A percentile compares a stretch with the other conserved stretches of the same genome.
phyloP scores from a whole-genome alignment of 2,888 invertebrate species.

The Phortica magna region DNA sequence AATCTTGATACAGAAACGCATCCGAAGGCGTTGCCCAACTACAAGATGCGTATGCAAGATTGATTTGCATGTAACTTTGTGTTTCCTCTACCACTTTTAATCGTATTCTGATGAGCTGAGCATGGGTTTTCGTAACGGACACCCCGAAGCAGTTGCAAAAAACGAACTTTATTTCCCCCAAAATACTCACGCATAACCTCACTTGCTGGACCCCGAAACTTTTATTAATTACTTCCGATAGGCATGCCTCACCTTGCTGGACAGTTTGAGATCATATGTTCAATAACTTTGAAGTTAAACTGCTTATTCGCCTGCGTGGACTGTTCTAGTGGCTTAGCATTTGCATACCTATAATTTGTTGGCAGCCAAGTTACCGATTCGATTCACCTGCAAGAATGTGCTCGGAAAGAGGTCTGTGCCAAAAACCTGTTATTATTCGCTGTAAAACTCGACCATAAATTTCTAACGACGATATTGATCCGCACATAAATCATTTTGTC shows the following conservation, averaged over 20 bases:
- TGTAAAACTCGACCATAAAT: conserved; percentile 56
- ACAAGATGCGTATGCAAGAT: conserved; percentile 16
- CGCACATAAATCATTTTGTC: conserved; percentile 54
- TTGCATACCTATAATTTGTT: neutral
- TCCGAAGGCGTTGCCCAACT: conserved; percentile 53
- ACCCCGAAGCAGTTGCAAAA: conserved; percentile 30
- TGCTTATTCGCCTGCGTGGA: no score
- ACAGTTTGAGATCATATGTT: neutral
- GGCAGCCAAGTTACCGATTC: neutral
- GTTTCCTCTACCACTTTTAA: neutral
- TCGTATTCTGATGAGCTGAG: neutral
- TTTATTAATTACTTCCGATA: conserved; percentile 26
- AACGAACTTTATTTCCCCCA: neutral
- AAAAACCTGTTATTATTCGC: conserved; percentile 55
- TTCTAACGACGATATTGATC: conserved; percentile 61
- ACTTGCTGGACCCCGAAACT: neutral
- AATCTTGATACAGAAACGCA: conserved; percentile 70
- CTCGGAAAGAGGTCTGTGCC: neutral
- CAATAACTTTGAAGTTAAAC: neutral
- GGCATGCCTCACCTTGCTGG: neutral
- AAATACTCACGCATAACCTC: conserved; percentile 3
- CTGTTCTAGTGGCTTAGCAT: neutral
- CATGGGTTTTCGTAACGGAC: conserved; percentile 32
- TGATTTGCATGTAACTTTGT: conserved; percentile 15
- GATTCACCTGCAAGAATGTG: conserved; percentile 8